Evolutionary conservation across 2,888 invertebrate species (phyloP).

Genomic region (Morpho deidamia): DNA sequence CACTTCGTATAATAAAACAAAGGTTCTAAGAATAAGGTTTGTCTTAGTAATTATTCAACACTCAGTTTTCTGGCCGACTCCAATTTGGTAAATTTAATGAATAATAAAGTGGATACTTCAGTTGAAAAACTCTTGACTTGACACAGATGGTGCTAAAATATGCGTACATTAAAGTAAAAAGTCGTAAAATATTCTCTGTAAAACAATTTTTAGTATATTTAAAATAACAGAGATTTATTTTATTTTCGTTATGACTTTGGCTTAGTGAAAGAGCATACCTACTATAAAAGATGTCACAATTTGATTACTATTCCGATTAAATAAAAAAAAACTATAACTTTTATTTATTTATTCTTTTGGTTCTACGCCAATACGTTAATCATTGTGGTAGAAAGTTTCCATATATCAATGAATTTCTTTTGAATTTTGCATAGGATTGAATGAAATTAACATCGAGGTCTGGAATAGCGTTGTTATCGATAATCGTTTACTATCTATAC

Average conservation of each 20-base stretch:
- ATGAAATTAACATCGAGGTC: background rate
- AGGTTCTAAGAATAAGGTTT: background rate
- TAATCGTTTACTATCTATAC: background rate
- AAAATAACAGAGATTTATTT: background rate
- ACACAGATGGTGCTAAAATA: background rate
- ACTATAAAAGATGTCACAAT: too few relatives aligned
- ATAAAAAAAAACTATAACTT: too few relatives aligned
- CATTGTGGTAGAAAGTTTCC: too few relatives aligned
- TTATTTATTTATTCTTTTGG: too few relatives aligned
- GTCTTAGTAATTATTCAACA: background rate
- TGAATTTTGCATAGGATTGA: too few relatives aligned
- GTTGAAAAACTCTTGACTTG: conserved; percentile 5
- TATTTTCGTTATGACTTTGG: too few relatives aligned
- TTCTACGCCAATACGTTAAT: too few relatives aligned
- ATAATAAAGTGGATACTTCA: conserved; percentile 8
- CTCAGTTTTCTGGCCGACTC: background rate
- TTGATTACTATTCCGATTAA: too few relatives aligned
- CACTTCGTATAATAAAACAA: too few relatives aligned
- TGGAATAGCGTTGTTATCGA: background rate
- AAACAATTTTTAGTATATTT: background rate
- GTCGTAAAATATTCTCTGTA: background rate
- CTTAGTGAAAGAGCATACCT: too few relatives aligned
- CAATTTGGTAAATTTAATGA: conserved; percentile 4
- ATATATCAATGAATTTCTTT: too few relatives aligned
- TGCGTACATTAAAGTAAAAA: conserved; percentile 2